Evolutionary conservation across 2,797 vertebrate species (phyloP).

Genomic region (Rhinogobio ventralis): DNA sequence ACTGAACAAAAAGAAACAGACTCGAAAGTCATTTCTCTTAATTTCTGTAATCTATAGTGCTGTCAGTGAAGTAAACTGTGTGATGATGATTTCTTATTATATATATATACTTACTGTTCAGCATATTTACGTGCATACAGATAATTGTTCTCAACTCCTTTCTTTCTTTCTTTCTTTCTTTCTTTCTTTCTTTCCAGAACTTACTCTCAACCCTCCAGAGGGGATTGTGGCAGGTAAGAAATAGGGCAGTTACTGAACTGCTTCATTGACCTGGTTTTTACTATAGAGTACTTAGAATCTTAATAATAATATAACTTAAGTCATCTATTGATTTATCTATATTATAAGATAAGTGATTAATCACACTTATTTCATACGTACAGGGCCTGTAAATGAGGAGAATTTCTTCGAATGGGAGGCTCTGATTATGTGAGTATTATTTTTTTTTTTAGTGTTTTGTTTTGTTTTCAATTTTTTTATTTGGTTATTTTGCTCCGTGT

Average conservation of each 20-base stretch:
- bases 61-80: background rate
- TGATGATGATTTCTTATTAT: background rate
- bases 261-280: background rate
- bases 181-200: conserved; percentile 77
- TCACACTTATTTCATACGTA: background rate
- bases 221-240: conserved; percentile 96
- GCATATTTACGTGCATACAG: background rate
- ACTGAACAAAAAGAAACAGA: background rate
- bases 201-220: conserved; percentile 96
- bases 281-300: background rate
- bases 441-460: background rate
- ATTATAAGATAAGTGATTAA: background rate
- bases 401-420: conserved; percentile 99
- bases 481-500: background rate
- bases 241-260: background rate
- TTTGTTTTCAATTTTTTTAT: background rate
- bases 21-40: background rate
- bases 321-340: background rate
- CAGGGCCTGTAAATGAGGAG: conserved; percentile 96
- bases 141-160: conserved; percentile 9
- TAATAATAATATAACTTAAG: background rate
- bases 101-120: background rate
- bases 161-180: conserved; percentile 42
- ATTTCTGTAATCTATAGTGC: background rate
- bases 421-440: conserved; percentile 91